Evolutionary conservation across 2,888 invertebrate genomes (phyloP).

Genomic region (Pecten maximus): DNA sequence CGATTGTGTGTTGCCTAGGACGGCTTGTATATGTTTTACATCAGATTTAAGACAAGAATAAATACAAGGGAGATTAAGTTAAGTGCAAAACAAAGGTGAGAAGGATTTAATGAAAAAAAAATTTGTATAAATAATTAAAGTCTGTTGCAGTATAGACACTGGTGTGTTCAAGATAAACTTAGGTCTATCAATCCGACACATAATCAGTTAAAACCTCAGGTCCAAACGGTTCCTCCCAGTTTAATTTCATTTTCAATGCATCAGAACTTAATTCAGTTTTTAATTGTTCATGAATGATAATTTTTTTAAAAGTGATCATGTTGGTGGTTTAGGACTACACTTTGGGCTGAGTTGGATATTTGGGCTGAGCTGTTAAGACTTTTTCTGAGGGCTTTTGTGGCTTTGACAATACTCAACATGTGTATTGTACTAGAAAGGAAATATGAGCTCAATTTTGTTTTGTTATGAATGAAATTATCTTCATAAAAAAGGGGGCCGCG

Average conservation of each 20-base stretch:
- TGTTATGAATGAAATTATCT: no score
- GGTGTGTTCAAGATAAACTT: not conserved
- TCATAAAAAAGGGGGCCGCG: no score
- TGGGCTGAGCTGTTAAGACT: no score
- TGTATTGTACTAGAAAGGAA: no score
- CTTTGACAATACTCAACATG: no score
- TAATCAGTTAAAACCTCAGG: not conserved
- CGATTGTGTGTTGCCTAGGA: not conserved
- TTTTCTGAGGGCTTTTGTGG: no score
- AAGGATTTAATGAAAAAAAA: not conserved
- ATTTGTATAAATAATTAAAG: not conserved
- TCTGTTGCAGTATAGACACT: not conserved
- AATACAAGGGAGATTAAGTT: not conserved
- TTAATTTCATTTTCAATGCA: not conserved
- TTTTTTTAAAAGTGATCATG: not conserved
- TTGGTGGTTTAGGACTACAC: not conserved
- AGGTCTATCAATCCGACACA: not conserved
- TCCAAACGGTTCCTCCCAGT: not conserved
- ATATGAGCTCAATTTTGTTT: no score
- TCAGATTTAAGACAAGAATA: slow-evolving; percentile 21
- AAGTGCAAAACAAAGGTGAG: slow-evolving; percentile 27
- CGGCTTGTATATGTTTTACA: not conserved
- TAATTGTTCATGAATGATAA: slow-evolving; percentile 26
- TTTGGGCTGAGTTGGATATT: no score
- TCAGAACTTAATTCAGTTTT: not conserved